These are phyloP conservation scores for Brachyhypopomus gauderio DNA, from an alignment of 2,113 vertebrate species.

Conservation along the genomic window DNA sequence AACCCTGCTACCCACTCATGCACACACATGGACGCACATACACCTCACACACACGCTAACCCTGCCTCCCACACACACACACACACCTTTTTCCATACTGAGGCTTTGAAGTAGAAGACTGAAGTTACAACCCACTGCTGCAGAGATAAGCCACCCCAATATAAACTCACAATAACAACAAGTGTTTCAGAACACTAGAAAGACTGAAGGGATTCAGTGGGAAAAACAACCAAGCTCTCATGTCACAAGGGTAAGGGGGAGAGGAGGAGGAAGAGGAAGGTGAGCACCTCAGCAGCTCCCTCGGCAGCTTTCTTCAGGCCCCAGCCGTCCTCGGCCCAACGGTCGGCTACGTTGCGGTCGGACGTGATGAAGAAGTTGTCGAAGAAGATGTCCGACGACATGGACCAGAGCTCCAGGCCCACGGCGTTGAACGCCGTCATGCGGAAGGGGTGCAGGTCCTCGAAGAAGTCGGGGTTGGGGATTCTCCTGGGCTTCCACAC, in stretches of 20 bases:
- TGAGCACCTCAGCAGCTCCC: slow-evolving; percentile 88
- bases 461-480: slow-evolving; percentile 93
- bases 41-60: not conserved
- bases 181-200: too few relatives aligned
- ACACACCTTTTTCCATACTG: not conserved
- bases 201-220: too few relatives aligned
- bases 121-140: not conserved
- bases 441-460: slow-evolving; percentile 92
- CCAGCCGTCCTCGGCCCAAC: slow-evolving; percentile 92
- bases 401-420: slow-evolving; percentile 97
- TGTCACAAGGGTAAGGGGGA: too few relatives aligned
- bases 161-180: too few relatives aligned
- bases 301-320: slow-evolving; percentile 96
- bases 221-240: too few relatives aligned
- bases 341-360: slow-evolving; percentile 85
- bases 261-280: not conserved
- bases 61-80: not conserved
- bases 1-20: not conserved
- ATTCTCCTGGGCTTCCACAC: slow-evolving; percentile 97
- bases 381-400: slow-evolving; percentile 98
- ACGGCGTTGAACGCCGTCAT: slow-evolving; percentile 91
- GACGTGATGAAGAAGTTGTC: slow-evolving; percentile 95
- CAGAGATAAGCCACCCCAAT: too few relatives aligned
- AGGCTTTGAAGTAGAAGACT: not conserved
- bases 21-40: not conserved